Percentiles rank a stretch among this genome's conserved stretches.
Conservation (phyloP, 1,140 invertebrate genomes). For the Condylostylus longicornis region DNA sequence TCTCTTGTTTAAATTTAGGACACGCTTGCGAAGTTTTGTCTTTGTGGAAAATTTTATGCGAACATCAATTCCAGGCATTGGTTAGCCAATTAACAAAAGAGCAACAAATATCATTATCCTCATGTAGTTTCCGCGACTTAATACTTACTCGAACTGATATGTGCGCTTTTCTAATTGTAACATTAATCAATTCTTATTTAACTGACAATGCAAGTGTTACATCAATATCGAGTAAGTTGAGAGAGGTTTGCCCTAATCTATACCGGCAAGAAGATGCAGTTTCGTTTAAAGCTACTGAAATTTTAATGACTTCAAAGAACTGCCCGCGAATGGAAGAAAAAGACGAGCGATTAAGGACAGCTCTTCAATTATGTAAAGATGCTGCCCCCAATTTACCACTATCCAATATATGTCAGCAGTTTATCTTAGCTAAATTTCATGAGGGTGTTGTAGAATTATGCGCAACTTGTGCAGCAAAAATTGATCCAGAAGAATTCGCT, state of each 20-base stretch:
- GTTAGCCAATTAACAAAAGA: constrained; percentile 46
- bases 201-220: constrained; percentile 90
- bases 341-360: constrained; percentile 56
- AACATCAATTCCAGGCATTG: constrained; percentile 82
- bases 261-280: constrained; percentile 92
- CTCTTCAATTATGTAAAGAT: constrained; percentile 68
- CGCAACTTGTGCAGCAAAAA: constrained; percentile 62
- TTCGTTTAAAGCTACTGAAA: constrained; percentile 82
- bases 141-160: constrained; percentile 72
- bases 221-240: constrained; percentile 71
- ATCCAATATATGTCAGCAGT: constrained; percentile 32
- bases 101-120: constrained; percentile 41
- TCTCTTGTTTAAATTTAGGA: constrained; percentile 24
- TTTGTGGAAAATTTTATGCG: constrained; percentile 84
- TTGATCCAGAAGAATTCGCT: constrained; percentile 78
- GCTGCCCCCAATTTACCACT: constrained; percentile 27
- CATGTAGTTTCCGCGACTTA: constrained; percentile 60
- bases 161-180: constrained; percentile 54
- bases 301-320: constrained; percentile 62
- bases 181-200: constrained; percentile 72
- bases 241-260: constrained; percentile 82
- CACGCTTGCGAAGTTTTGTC: constrained; percentile 79
- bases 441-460: constrained; percentile 80
- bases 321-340: constrained; percentile 51
- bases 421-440: constrained; percentile 64